A percentile compares a stretch with the other conserved stretches of the same genome.
These are phyloP conservation scores for Schizopygopsis pylzovi DNA, from an alignment of 2,797 vertebrate genomes.

Conservation along the genomic window DNA sequence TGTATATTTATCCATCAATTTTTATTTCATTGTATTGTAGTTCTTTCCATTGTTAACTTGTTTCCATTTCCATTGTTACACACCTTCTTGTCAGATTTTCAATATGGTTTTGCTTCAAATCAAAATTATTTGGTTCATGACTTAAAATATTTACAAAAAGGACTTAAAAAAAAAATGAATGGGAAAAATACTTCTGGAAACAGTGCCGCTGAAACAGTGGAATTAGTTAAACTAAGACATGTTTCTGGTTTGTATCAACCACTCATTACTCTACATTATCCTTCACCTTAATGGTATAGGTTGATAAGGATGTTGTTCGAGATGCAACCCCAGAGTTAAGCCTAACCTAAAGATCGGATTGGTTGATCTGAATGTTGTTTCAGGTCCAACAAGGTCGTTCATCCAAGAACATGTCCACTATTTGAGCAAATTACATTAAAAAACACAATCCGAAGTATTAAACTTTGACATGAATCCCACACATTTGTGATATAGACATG, in stretches of 20 bases:
- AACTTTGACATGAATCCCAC: background rate
- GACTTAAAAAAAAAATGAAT: background rate
- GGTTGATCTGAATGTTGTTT: background rate
- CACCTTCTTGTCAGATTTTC: background rate
- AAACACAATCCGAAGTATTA: background rate
- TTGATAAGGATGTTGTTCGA: background rate
- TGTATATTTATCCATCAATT: background rate
- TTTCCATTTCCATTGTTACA: background rate
- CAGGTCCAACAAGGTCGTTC: background rate
- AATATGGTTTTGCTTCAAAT: background rate
- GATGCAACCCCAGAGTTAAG: background rate
- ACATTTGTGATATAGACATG: background rate
- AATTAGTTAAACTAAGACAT: background rate
- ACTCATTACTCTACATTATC: background rate
- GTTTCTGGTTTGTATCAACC: background rate
- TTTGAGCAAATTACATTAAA: constrained; percentile 5
- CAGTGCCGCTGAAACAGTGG: background rate
- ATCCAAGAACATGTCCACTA: background rate
- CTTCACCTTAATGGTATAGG: no score
- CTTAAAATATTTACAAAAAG: background rate
- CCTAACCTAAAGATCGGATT: background rate
- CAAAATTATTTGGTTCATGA: background rate
- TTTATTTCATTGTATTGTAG: background rate
- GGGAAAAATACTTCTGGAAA: background rate
- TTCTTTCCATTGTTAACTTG: background rate